phyloP scores from a whole-genome alignment of 2,888 invertebrate genomes.

The Mythimna pallens region DNA sequence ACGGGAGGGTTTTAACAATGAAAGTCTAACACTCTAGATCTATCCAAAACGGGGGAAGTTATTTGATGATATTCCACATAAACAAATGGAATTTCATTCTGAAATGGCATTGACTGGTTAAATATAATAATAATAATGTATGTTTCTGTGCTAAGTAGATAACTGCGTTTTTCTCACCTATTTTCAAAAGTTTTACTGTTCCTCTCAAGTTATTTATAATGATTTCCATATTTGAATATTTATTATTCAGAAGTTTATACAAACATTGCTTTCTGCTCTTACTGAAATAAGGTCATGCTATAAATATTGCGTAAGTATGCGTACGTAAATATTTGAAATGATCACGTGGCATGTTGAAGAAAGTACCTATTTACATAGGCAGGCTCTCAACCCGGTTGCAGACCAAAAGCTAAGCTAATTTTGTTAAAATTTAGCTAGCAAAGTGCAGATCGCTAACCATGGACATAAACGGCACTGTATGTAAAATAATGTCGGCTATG shows the following conservation, averaged over 20 bases:
- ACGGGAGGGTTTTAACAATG: too few species aligned
- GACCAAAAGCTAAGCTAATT: not conserved
- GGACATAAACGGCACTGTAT: not conserved
- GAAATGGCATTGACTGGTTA: not conserved
- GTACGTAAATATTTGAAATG: slow-evolving; percentile 50
- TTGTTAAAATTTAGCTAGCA: not conserved
- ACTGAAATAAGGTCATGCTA: slow-evolving; percentile 51
- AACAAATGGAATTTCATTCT: not conserved
- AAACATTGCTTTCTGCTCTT: slow-evolving; percentile 44
- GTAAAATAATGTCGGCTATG: not conserved
- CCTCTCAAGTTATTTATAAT: slow-evolving; percentile 35
- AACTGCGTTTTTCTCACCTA: not conserved
- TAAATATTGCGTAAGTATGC: slow-evolving; percentile 39
- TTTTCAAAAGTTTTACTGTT: slow-evolving; percentile 28
- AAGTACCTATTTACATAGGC: slow-evolving; percentile 19
- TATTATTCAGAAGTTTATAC: slow-evolving; percentile 41
- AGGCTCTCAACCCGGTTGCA: not conserved
- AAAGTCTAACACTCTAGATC: too few species aligned
- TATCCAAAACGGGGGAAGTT: too few species aligned
- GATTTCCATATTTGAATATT: slow-evolving; percentile 45
- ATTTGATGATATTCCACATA: too few species aligned
- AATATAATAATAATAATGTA: not conserved
- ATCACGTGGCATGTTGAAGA: slow-evolving; percentile 37
- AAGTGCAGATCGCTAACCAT: too few species aligned
- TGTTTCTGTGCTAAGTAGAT: not conserved